Evolutionary conservation across 1,140 invertebrate species (phyloP), one percentile per base, ranked within the genome.

Genomic region (Lucilia sericata): DNA sequence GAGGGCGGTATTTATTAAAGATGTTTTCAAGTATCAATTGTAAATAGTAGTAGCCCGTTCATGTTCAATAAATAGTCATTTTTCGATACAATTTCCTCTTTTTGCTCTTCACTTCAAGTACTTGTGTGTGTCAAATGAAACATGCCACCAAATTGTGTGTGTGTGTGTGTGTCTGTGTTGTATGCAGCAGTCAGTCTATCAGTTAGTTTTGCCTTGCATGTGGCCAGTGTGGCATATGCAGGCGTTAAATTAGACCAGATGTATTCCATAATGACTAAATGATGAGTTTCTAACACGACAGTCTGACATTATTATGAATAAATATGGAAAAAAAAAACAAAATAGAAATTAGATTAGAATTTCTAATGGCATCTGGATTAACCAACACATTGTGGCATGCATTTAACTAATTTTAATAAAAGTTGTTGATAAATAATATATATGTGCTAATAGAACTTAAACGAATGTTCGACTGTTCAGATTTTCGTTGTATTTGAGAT

Each of bases 211-310:
- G 55, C 55, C 13, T 78, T 78, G 75, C 34, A 34, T 78, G 70
- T 74, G 75, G 42, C 75, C 75, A 78, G 75, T 42, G 34, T 78
- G 75, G 34, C 75, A 78, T 78, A 78, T 78, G 75, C 75, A 78
- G 75, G 75, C 75, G 75, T 78, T 78, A 78, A 78, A 78, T 78
- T 78, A 78, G 75, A 36, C 75, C 75, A 78, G 75, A 78, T 78
- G 75, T 34, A 60, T 60, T 60, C 5, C 55, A 60, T 60, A 60
- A 60, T 60, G 55, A 60, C 14, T 60, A 14, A 60, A 60, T 60
- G 55, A 60, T 60, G 55, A 60, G 55, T 60, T 60, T 60, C n/a
- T n/a, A 17, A 60, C 55, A 60, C 55, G 55, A 60, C 55, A 60
- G 55, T 14, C n/a, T 60, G 55, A 60, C 55, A 7, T 60, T 60